Base-by-base conservation (phyloP, 2,113 vertebrate genomes). In the Hystrix cristata region DNA sequence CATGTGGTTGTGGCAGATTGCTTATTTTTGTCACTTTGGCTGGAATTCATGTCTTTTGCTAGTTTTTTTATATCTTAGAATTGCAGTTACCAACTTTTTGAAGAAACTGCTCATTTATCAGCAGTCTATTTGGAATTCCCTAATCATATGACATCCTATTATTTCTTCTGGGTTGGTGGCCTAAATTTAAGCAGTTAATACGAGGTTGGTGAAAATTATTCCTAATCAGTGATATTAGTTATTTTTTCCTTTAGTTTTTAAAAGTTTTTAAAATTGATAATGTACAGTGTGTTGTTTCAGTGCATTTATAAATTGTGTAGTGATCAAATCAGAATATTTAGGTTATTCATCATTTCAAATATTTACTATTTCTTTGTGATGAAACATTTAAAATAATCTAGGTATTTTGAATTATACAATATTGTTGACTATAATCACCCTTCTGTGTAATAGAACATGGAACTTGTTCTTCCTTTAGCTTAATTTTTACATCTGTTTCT, bases 11-110 rank as follows among this genome's bases (percentile, higher is more conserved):
- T 13, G 12, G 85, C 64, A 81, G 72, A 19, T 86, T 67, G 87
- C 69, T 95, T 93, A 64, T 93, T 97, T 98, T 86, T 98, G 80
- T 95, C 94, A 43, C 72, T 79, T 51, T 53, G 55, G 60, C 60
- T 92, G 55, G 80, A 79, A 62, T 60, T 92, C 38, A 13, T 1
- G 2, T 90, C 80, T 95, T 94, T 55, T 87, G 92, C 71, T 90
- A 3, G 14, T 97, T 96, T 97, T 86, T 90, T 91, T 95, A 62
- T 90, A 55, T 51, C 71, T 91, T 31, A 93, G 69, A 93, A 84
- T 81, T 46, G 21, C 51, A 51, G 15, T 88, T 51, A 82, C 53
- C 62, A 71, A 60, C 48, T 93, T 94, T 72, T 80, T 80, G 55
- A 90, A 87, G 67, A 91, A 84, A 34, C 8, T 67, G 59, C 53